These are phyloP conservation scores for Drosophila silvestris DNA, from an alignment of 2,888 invertebrate genomes.

Conservation along the genomic window DNA sequence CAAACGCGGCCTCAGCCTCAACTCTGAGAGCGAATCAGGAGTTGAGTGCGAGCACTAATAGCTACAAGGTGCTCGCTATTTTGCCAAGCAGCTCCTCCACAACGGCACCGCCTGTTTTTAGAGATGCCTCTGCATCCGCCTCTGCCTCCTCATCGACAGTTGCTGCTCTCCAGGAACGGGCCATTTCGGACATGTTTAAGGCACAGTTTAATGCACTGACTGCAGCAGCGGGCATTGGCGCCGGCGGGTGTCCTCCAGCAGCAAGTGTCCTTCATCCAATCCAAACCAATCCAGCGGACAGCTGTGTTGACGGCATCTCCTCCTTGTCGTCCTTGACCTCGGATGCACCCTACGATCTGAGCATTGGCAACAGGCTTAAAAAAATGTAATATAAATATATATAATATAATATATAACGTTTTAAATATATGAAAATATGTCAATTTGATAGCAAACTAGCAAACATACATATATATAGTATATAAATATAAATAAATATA, in stretches of 20 bases:
- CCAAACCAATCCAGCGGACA: neutral
- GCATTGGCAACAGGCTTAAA: slow-evolving; percentile 72
- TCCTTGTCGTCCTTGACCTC: slow-evolving; percentile 23
- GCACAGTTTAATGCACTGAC: slow-evolving; percentile 71
- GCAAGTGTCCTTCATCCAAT: neutral
- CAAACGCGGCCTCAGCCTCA: slow-evolving; percentile 7
- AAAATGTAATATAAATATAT: slow-evolving; percentile 57
- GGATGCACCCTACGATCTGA: slow-evolving; percentile 79
- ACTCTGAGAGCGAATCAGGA: slow-evolving; percentile 13
- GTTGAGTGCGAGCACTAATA: slow-evolving; percentile 5
- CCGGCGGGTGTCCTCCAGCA: slow-evolving; percentile 9
- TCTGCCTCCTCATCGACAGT: slow-evolving; percentile 32
- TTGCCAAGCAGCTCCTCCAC: slow-evolving; percentile 18
- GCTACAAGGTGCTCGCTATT: slow-evolving; percentile 32
- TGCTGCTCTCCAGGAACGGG: slow-evolving; percentile 69
- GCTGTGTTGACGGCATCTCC: slow-evolving; percentile 1
- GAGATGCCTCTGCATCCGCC: slow-evolving; percentile 1
- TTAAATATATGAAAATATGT: neutral
- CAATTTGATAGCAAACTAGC: neutral
- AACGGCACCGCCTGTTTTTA: slow-evolving; percentile 14
- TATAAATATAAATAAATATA: too few relatives aligned
- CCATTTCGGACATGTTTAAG: slow-evolving; percentile 74
- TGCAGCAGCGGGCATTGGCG: slow-evolving; percentile 48
- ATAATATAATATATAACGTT: neutral
- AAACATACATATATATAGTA: neutral